These are phyloP conservation scores for Caenorhabditis drosophilae DNA, from an alignment of 2,888 invertebrate species.

Conservation along the genomic window DNA sequence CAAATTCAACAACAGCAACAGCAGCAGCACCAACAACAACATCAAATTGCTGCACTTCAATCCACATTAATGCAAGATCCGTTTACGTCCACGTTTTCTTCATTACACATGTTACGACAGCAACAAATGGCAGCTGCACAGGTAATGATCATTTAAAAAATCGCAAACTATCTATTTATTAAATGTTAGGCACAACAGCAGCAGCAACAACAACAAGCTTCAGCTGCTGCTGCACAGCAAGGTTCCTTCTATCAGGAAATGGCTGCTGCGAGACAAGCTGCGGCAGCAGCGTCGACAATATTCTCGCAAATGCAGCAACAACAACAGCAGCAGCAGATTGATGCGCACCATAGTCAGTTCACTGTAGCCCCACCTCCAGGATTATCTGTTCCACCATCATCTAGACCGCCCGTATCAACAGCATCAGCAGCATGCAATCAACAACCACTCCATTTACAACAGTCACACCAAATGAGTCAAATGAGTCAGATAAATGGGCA, in stretches of 20 bases:
- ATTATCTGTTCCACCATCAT: conserved; percentile 9
- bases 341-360: conserved; percentile 12
- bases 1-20: background rate
- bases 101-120: background rate
- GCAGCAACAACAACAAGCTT: background rate
- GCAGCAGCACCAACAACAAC: conserved; percentile 12
- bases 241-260: conserved; percentile 13
- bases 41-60: conserved; percentile 9
- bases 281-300: conserved; percentile 15
- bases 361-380: conserved; percentile 31
- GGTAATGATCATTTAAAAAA: too few relatives aligned
- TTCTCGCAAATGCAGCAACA: conserved; percentile 18
- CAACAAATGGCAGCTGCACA: background rate
- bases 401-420: too few relatives aligned
- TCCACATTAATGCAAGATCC: background rate
- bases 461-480: background rate
- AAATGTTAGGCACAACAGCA: too few relatives aligned
- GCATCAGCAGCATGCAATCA: too few relatives aligned
- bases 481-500: too few relatives aligned
- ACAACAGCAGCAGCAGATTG: conserved; percentile 22
- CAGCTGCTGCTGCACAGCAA: conserved; percentile 6
- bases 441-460: background rate
- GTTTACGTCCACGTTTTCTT: background rate
- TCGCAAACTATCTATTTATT: too few relatives aligned
- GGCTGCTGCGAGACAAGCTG: conserved; percentile 9